These are phyloP conservation scores for Heloderma charlesbogerti DNA, from an alignment of 2,113 vertebrate species.

Conservation along the genomic window DNA sequence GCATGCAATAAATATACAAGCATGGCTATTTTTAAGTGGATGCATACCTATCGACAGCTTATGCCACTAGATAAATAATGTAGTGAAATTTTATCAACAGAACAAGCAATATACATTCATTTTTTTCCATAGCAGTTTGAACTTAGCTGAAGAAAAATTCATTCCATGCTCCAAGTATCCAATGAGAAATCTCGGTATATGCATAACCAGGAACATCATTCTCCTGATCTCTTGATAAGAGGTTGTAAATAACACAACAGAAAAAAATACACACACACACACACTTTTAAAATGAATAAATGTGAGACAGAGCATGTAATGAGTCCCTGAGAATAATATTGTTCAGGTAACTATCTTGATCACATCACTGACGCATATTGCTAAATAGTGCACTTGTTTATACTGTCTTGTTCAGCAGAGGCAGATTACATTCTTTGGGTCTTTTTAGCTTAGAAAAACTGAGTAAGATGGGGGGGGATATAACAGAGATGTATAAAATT, in stretches of 20 bases:
- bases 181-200: neutral
- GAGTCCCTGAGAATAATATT: neutral
- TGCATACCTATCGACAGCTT: neutral
- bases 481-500: too few relatives aligned
- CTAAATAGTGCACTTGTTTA: neutral
- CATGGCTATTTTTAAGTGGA: constrained; percentile 6
- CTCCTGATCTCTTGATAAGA: neutral
- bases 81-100: neutral
- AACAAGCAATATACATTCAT: neutral
- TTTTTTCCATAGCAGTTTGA: neutral
- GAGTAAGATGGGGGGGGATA: too few relatives aligned
- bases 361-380: neutral
- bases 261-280: neutral
- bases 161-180: neutral
- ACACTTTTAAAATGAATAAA: neutral
- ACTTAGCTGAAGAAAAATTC: neutral
- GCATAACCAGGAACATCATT: neutral
- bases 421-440: neutral
- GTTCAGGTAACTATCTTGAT: neutral
- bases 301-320: neutral
- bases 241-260: neutral
- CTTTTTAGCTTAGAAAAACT: too few relatives aligned
- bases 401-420: neutral
- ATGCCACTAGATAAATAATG: neutral
- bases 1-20: neutral